Evolutionary conservation across 2,888 invertebrate genomes (phyloP).

Genomic region (Coelinius sp.): DNA sequence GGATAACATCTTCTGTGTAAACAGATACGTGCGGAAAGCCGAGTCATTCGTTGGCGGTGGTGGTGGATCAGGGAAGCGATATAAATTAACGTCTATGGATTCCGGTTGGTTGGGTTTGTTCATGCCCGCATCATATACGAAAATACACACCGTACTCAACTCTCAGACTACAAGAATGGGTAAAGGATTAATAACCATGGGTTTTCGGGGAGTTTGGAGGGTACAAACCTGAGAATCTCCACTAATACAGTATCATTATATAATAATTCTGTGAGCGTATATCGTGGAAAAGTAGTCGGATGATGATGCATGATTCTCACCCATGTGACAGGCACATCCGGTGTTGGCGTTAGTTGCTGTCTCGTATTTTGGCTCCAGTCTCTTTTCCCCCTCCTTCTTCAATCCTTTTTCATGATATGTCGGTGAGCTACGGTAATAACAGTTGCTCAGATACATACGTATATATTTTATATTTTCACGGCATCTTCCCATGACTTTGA

Average conservation of each 20-base stretch:
- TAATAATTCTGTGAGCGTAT: constrained; percentile 14
- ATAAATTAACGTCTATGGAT: constrained; percentile 46
- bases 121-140: constrained; percentile 43
- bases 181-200: constrained; percentile 55
- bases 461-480: background rate
- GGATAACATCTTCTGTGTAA: constrained; percentile 13
- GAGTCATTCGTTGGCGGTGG: constrained; percentile 22
- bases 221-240: constrained; percentile 35
- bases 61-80: constrained; percentile 40
- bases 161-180: constrained; percentile 38
- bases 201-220: constrained; percentile 27
- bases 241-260: constrained; percentile 1
- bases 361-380: constrained; percentile 26
- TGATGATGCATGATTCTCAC: constrained; percentile 59
- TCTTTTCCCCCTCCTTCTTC: background rate
- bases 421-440: constrained; percentile 13
- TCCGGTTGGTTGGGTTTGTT: constrained; percentile 34
- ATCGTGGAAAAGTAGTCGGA: constrained; percentile 46
- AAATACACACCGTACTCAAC: constrained; percentile 47
- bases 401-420: constrained; percentile 1
- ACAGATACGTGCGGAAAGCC: constrained; percentile 19
- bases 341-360: constrained; percentile 45
- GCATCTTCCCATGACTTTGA: background rate
- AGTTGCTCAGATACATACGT: background rate
- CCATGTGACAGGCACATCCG: constrained; percentile 60